These are phyloP conservation scores for Blastobasis lacticolella DNA, from an alignment of 2,888 invertebrate species.

Conservation along the genomic window DNA sequence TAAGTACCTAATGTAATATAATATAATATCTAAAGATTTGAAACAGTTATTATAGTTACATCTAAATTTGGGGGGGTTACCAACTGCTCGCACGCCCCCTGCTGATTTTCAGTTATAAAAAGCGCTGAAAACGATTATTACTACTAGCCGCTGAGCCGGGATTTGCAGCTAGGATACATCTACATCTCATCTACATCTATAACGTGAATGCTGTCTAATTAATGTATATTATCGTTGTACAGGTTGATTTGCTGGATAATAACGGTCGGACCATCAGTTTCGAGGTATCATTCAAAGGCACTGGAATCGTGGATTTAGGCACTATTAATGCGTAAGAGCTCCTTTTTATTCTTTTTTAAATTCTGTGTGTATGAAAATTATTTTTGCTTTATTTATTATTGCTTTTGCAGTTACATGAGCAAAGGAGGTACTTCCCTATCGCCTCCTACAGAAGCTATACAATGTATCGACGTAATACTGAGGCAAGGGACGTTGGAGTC, in stretches of 20 bases:
- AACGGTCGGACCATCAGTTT: slow-evolving; percentile 47
- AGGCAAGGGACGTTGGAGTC: slow-evolving; percentile 82
- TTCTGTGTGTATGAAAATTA: background rate
- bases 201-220: too few species aligned
- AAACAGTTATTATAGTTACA: too few species aligned
- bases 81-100: too few species aligned
- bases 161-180: too few species aligned
- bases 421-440: slow-evolving; percentile 42
- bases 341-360: background rate
- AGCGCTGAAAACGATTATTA: too few species aligned
- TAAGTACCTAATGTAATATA: slow-evolving; percentile 22
- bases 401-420: slow-evolving; percentile 45
- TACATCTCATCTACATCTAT: too few species aligned
- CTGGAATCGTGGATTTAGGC: slow-evolving; percentile 67
- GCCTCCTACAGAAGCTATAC: slow-evolving; percentile 76
- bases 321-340: slow-evolving; percentile 29
- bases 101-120: too few species aligned
- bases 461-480: slow-evolving; percentile 90
- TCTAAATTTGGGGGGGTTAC: too few species aligned
- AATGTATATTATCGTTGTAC: background rate
- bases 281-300: slow-evolving; percentile 69
- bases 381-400: slow-evolving; percentile 1
- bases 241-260: slow-evolving; percentile 41
- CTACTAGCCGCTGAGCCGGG: too few species aligned
- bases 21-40: background rate